Evolutionary conservation across 2,797 vertebrate species (phyloP), one percentile per base, ranked within the genome.

Genomic region (Clamator glandarius): DNA sequence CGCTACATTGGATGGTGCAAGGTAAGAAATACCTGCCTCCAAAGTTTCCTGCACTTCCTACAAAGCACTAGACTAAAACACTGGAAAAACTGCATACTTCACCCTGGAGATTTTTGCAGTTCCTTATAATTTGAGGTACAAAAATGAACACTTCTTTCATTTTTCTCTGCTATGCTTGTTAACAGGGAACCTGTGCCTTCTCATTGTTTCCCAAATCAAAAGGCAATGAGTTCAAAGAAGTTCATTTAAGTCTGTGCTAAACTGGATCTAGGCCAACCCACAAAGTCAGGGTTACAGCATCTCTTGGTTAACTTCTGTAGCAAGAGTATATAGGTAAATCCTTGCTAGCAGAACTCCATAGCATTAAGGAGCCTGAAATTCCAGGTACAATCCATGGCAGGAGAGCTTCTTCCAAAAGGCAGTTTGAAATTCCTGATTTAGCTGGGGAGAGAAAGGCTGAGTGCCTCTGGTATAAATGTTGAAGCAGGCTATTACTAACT

Each of bases 1-100:
- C 97, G 31, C 41, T 96, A 98, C 26, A 21, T 98, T 7, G 97
- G 96, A 7, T 97, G 98, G 96, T 97, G 98, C 31, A 98, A 98
- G 98, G 99, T 99, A 98, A 96, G 95, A 83, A 75, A 2, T 74
- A 77, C 15, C n/a, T 31, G 26, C 28, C 6, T 44, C n/a, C 42
- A 10, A 0, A 23, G 2, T 20, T 35, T 29, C 12, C 39, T 36
- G 3, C 26, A 11, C 0, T 50, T 66, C n/a, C 61, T 50, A 41
- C 39, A n/a, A 29, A 44, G 20, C 33, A 9, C 10, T 17, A 0
- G 8, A 5, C 28, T 50, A 3, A 35, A n/a, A 9, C 36, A 3
- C 19, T n/a, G 28, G 3, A 15, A 69, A 66, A 25, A 0, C n/a
- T n/a, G n/a, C n/a, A n/a, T n/a, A n/a, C n/a, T n/a, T n/a, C n/a